Percentiles rank a stretch among this genome's conserved stretches.
Evolutionary conservation across 1,140 invertebrate species (phyloP).

Genomic region (Contarinia nasturtii): DNA sequence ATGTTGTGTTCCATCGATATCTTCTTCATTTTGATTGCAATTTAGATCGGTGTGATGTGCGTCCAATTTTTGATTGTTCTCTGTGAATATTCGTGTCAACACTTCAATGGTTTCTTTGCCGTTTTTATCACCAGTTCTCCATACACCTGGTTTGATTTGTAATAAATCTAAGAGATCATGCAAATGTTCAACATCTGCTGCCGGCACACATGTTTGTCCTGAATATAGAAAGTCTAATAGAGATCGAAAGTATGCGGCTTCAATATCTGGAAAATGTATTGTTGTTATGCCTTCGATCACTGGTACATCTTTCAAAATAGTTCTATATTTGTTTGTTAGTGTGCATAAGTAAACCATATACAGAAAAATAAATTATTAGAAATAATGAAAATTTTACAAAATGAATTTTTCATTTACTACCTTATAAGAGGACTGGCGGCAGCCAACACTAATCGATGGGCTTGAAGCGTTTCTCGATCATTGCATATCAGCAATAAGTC

Average conservation of each 20-base stretch:
- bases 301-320: slow-evolving; percentile 51
- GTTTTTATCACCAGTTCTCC: slow-evolving; percentile 26
- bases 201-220: slow-evolving; percentile 63
- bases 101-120: background rate
- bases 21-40: background rate
- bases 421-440: slow-evolving; percentile 63
- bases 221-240: slow-evolving; percentile 67
- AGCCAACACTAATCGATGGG: slow-evolving; percentile 62
- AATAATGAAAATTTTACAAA: slow-evolving; percentile 4
- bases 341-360: slow-evolving; percentile 7
- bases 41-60: background rate
- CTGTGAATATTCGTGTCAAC: background rate
- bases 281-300: slow-evolving; percentile 46
- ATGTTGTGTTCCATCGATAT: too few relatives aligned
- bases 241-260: slow-evolving; percentile 51
- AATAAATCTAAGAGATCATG: slow-evolving; percentile 60
- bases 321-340: slow-evolving; percentile 18
- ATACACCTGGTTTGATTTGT: slow-evolving; percentile 58
- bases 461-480: slow-evolving; percentile 47
- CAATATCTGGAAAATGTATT: slow-evolving; percentile 63
- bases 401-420: slow-evolving; percentile 11
- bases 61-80: background rate
- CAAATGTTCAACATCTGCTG: slow-evolving; percentile 57
- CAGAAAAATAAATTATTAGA: too few relatives aligned
- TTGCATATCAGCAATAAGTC: slow-evolving; percentile 66